These are phyloP conservation scores for Euwallacea fornicatus DNA, from an alignment of 1,140 invertebrate species.

Conservation along the genomic window DNA sequence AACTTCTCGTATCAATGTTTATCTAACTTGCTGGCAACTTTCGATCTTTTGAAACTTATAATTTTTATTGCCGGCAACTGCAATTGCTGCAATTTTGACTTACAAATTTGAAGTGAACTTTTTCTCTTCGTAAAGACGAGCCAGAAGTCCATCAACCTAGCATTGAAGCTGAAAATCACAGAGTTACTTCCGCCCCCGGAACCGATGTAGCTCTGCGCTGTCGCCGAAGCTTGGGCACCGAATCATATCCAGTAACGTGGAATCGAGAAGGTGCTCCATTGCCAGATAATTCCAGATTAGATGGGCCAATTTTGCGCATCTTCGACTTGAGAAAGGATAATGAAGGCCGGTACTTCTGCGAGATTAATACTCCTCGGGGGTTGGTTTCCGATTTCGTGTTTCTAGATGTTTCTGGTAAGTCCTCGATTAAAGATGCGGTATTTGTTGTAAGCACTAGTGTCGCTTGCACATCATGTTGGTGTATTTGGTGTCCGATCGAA, in stretches of 20 bases:
- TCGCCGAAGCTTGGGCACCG: slow-evolving; percentile 38
- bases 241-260: slow-evolving; percentile 55
- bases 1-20: too few species aligned
- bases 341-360: slow-evolving; percentile 71
- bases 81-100: too few species aligned
- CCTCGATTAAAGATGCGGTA: neutral
- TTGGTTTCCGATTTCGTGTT: slow-evolving; percentile 66
- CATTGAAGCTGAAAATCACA: slow-evolving; percentile 52
- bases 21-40: too few species aligned
- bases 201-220: slow-evolving; percentile 63
- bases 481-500: too few species aligned
- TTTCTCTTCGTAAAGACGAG: slow-evolving; percentile 28
- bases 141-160: slow-evolving; percentile 47
- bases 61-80: too few species aligned
- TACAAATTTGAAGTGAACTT: too few species aligned
- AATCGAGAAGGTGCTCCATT: slow-evolving; percentile 56
- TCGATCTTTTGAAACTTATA: too few species aligned
- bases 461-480: too few species aligned
- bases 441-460: too few species aligned
- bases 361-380: slow-evolving; percentile 58
- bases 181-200: slow-evolving; percentile 58
- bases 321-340: slow-evolving; percentile 62
- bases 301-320: slow-evolving; percentile 56
- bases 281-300: slow-evolving; percentile 54
- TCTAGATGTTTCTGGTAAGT: slow-evolving; percentile 69